Conservation (phyloP, 2,888 invertebrate genomes). For the Eristalis tenax region DNA sequence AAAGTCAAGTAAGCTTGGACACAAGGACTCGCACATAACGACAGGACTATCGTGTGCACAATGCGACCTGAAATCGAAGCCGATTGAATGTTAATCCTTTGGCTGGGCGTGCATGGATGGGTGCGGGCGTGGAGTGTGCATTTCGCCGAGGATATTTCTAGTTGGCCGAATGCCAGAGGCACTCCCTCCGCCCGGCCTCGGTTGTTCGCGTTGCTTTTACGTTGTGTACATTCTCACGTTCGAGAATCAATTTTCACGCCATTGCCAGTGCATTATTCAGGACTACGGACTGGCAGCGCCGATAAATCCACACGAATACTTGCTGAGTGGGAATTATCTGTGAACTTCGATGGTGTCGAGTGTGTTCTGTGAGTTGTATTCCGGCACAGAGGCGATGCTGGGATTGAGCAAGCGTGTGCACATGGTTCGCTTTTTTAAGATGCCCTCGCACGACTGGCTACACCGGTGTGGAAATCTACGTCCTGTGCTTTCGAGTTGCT, state of each 20-base stretch:
- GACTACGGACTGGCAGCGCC: background rate
- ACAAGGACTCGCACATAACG: background rate
- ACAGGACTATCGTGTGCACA: background rate
- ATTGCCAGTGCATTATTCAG: slow-evolving; percentile 57
- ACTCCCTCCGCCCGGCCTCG: background rate
- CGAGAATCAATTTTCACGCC: slow-evolving; percentile 57
- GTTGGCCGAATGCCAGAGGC: slow-evolving; percentile 60
- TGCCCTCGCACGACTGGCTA: too few species aligned
- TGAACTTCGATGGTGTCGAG: slow-evolving; percentile 15
- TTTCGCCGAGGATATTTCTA: slow-evolving; percentile 31
- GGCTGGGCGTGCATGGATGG: background rate
- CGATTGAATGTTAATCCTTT: slow-evolving; percentile 33
- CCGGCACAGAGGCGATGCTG: too few species aligned
- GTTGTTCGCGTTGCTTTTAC: slow-evolving; percentile 4
- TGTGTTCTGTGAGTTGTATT: background rate
- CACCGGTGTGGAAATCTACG: too few species aligned
- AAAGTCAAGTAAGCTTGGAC: background rate
- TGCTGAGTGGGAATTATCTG: slow-evolving; percentile 36
- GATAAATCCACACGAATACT: background rate
- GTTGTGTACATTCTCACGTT: slow-evolving; percentile 32
- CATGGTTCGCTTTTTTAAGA: too few species aligned
- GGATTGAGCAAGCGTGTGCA: too few species aligned
- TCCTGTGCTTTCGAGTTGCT: too few species aligned
- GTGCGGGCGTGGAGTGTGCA: background rate
- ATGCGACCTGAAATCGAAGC: slow-evolving; percentile 52